These are phyloP conservation scores for Manacus vitellinus DNA, from an alignment of 2,113 vertebrate species.

Conservation along the genomic window DNA sequence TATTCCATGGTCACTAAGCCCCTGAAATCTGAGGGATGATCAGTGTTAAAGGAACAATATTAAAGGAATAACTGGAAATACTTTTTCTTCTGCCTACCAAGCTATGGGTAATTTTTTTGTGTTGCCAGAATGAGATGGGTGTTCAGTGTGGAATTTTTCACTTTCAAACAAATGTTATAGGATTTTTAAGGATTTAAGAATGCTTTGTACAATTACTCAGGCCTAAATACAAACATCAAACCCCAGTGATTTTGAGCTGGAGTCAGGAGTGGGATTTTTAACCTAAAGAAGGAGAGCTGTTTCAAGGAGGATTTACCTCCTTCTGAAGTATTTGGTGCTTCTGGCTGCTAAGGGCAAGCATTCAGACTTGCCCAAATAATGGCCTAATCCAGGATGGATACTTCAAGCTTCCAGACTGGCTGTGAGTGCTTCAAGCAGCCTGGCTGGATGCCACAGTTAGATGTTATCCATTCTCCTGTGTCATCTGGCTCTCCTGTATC, in stretches of 20 bases:
- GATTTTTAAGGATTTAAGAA: neutral
- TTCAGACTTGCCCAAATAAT: neutral
- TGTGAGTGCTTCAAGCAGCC: neutral
- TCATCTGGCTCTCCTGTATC: neutral
- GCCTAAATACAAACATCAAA: neutral
- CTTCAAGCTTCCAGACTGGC: neutral
- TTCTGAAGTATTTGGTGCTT: neutral
- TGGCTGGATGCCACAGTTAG: neutral
- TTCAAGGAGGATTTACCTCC: neutral
- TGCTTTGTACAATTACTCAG: neutral
- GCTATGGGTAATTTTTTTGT: neutral
- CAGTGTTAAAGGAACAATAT: neutral
- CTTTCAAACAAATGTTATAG: neutral
- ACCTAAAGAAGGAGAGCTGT: neutral
- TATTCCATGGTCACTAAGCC: neutral
- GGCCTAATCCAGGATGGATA: neutral
- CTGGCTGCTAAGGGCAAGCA: neutral
- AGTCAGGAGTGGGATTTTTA: neutral
- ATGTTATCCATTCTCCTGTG: neutral
- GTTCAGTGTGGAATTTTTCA: neutral
- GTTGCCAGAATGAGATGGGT: neutral
- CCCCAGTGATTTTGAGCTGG: neutral
- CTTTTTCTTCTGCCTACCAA: neutral
- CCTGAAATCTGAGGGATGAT: neutral
- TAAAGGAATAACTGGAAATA: neutral